Evolutionary conservation across 2,888 invertebrate species (phyloP).

Genomic region (Acanthosoma haemorrhoidale): DNA sequence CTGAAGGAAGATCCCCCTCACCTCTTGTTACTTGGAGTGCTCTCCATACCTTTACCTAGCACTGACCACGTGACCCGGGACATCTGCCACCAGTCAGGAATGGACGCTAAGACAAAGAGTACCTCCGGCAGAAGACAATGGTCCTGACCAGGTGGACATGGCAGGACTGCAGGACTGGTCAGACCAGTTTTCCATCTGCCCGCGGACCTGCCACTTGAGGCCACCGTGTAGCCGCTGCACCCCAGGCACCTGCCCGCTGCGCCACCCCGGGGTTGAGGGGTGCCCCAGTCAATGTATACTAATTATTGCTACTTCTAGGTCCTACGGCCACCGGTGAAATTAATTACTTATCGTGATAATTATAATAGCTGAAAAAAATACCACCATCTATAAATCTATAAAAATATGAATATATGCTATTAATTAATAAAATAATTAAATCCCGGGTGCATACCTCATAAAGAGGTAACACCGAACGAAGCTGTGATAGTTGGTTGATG

Average conservation of each 20-base stretch:
- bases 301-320: not conserved
- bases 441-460: too few relatives aligned
- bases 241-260: not conserved
- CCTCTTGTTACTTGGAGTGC: too few relatives aligned
- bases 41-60: too few relatives aligned
- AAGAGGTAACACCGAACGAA: too few relatives aligned
- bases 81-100: not conserved
- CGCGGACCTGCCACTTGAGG: constrained; percentile 12
- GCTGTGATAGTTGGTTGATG: too few relatives aligned
- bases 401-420: too few relatives aligned
- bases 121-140: not conserved
- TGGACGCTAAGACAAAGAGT: not conserved
- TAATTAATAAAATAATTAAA: too few relatives aligned
- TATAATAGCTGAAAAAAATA: too few relatives aligned
- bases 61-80: not conserved
- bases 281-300: not conserved
- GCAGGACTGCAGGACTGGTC: constrained; percentile 6
- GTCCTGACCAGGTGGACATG: constrained; percentile 10
- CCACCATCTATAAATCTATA: too few relatives aligned
- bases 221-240: not conserved
- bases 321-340: too few relatives aligned
- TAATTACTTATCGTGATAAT: too few relatives aligned
- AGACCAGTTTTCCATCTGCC: constrained; percentile 16
- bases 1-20: too few relatives aligned
- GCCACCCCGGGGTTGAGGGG: not conserved